Percentiles rank a stretch among this genome's conserved stretches.
phyloP scores from a whole-genome alignment of 2,797 vertebrate genomes.

The Babyrousa celebensis region DNA sequence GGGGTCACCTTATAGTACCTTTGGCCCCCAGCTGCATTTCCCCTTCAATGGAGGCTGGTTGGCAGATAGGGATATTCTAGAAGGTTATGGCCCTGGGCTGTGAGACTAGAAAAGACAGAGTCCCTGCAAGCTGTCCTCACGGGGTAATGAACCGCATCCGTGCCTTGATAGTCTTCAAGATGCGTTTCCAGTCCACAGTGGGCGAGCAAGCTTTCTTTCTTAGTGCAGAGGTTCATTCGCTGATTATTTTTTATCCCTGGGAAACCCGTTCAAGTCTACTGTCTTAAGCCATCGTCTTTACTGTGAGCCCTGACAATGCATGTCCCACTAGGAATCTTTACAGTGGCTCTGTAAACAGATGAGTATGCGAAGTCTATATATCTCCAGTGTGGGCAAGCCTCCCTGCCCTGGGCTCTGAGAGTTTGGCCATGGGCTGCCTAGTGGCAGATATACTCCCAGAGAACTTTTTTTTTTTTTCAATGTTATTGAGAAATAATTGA shows the following conservation, averaged over 20 bases:
- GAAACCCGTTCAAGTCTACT: not conserved
- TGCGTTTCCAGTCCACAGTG: not conserved
- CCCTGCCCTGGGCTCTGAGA: not conserved
- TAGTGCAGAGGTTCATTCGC: not conserved
- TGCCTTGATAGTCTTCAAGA: not conserved
- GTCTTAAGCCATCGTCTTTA: constrained; percentile 83
- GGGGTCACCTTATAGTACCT: not conserved
- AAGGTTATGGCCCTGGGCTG: not conserved
- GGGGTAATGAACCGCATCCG: not conserved
- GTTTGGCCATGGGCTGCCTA: not conserved
- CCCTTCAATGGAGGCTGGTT: not conserved
- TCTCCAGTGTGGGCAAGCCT: not conserved
- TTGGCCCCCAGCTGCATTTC: not conserved
- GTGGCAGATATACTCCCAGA: not conserved
- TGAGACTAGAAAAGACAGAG: not conserved
- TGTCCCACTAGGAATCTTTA: constrained; percentile 87
- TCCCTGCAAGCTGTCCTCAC: not conserved
- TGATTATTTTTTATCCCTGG: not conserved
- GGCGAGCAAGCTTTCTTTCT: not conserved
- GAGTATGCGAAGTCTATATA: constrained; percentile 69
- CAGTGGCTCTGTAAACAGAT: constrained; percentile 85
- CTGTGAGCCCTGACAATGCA: constrained; percentile 86
- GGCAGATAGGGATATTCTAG: not conserved
- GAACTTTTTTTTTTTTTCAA: not conserved
- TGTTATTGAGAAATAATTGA: not conserved